These are phyloP conservation scores for Philotrypesis tridentata DNA, from an alignment of 1,140 invertebrate species.

Conservation along the genomic window DNA sequence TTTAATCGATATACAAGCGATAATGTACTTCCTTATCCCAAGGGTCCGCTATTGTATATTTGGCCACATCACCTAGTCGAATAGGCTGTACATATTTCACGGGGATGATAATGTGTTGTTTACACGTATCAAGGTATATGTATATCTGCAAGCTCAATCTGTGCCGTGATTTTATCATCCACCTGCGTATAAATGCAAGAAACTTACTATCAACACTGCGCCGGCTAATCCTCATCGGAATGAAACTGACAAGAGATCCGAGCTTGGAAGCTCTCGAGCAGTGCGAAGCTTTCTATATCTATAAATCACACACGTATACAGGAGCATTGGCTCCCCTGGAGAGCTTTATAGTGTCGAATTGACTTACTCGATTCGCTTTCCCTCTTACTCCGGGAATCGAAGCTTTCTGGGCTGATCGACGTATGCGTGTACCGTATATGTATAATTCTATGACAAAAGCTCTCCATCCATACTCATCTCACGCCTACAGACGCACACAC, in stretches of 20 bases:
- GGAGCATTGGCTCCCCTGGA: background rate
- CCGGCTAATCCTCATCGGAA: background rate
- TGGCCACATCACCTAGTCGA: background rate
- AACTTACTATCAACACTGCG: too few relatives aligned
- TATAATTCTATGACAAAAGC: background rate
- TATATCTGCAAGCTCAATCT: background rate
- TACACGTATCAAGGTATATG: too few relatives aligned
- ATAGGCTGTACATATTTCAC: background rate
- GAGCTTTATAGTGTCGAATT: background rate
- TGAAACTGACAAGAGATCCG: too few relatives aligned
- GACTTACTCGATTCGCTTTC: background rate
- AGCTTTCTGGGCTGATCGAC: background rate
- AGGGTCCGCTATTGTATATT: background rate
- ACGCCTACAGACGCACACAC: too few relatives aligned
- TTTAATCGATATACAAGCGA: background rate
- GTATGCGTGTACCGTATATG: too few relatives aligned
- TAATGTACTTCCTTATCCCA: background rate
- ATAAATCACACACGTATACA: too few relatives aligned
- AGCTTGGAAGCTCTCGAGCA: background rate
- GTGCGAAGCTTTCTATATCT: background rate
- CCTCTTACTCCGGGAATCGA: background rate
- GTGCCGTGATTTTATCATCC: background rate
- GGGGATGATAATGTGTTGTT: background rate
- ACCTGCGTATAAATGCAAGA: too few relatives aligned
- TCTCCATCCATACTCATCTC: background rate